Base-by-base conservation (phyloP, 2,888 invertebrate species). In the Cryptus armator region DNA sequence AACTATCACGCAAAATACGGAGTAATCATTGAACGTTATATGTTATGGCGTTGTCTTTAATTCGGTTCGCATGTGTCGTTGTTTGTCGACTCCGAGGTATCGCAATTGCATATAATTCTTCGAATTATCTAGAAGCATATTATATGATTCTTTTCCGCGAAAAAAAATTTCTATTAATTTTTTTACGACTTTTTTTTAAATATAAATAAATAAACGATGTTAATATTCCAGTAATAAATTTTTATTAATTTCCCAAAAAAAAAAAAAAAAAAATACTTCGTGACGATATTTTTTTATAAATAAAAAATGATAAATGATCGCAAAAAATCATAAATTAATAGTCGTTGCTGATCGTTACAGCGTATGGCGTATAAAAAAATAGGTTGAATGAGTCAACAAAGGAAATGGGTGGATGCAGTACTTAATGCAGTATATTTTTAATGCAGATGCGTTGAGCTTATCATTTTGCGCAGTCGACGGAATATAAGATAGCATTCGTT, bases 381-480 rank as follows among this genome's bases (percentile, higher is more conserved):
- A 64, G 51, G 64, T 29, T 3, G 0, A 32, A 56, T 29, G 67
- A 66, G 19, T 70, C 16, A 76, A 19, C 66, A 5, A 62, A 24
- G 56, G 46, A 72, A 72, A 78, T 46, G 32, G 37, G 24, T 7
- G 71, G 62, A n/a, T 56, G 77, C 78, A 37, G 37, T 9, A 7
- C 6, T 37, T 9, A 5, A 29, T n/a, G 10, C 32, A 19, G 12
- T 43, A 24, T 75, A 48, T 19, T 9, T 68, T n/a, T 29, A 51
- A 48, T 48, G 68, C 29, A 68, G 48, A 29, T 16, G 29, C 68
- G 29, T 14, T 29, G 32, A 44, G 32, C 62, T 77, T 84, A 78
- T 84, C 77, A 48, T 81, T 81, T 77, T 72, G 71, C 76, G 81
- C 84, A 72, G 81, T 78, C 2, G 67, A 70, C 53, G 46, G 77